phyloP scores from a whole-genome alignment of 1,140 invertebrate species.

The Cryptotermes secundus region DNA sequence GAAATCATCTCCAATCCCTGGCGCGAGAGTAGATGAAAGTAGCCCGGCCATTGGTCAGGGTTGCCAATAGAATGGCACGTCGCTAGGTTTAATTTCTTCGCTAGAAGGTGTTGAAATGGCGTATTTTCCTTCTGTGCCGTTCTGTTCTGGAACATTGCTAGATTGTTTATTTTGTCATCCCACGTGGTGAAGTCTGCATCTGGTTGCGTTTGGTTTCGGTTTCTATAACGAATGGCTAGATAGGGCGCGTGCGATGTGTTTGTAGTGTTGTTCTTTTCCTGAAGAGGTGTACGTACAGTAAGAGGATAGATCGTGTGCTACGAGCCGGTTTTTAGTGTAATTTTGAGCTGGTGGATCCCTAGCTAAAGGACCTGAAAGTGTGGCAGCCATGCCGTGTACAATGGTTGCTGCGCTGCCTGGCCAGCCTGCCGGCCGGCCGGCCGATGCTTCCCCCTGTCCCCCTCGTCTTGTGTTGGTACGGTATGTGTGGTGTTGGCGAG shows the following conservation, averaged over 20 bases:
- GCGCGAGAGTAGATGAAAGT: conserved; percentile 32
- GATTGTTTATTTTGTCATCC: background rate
- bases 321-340: no score
- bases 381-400: conserved; percentile 36
- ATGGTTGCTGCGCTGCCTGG: background rate
- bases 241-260: no score
- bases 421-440: conserved; percentile 38
- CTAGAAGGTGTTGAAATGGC: background rate
- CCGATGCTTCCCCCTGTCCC: conserved; percentile 41
- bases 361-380: background rate
- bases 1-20: conserved; percentile 20
- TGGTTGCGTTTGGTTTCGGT: no score
- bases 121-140: conserved; percentile 39
- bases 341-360: no score
- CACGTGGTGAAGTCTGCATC: no score
- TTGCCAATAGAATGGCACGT: conserved; percentile 21
- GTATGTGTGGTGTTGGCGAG: conserved; percentile 29
- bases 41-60: conserved; percentile 24
- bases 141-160: conserved; percentile 32
- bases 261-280: no score
- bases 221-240: no score
- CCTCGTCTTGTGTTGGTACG: conserved; percentile 13
- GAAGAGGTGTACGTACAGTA: no score
- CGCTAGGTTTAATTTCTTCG: background rate
- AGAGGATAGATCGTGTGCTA: no score